These are phyloP conservation scores for Catocala fraxini DNA, from an alignment of 2,888 invertebrate genomes.

Conservation along the genomic window DNA sequence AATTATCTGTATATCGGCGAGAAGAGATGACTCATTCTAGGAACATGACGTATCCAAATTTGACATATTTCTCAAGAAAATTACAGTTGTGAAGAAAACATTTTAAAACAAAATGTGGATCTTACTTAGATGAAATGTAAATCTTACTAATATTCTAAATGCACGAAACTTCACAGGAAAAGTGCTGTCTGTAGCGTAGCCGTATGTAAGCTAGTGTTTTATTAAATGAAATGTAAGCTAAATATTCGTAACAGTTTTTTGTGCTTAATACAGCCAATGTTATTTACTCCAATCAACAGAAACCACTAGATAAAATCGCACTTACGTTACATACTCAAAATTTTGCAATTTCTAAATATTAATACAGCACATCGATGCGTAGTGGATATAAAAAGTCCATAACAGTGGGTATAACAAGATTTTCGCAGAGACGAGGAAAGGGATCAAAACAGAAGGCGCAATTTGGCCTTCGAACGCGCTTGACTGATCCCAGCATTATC, in stretches of 20 bases:
- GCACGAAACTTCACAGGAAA: too few species aligned
- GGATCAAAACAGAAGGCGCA: conserved; percentile 74
- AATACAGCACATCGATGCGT: conserved; percentile 39
- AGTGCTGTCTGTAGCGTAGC: too few species aligned
- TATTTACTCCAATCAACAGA: conserved; percentile 19
- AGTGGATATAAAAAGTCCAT: conserved; percentile 67
- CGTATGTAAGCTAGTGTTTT: too few species aligned
- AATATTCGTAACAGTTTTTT: background rate
- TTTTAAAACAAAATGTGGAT: too few species aligned
- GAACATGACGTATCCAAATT: too few species aligned
- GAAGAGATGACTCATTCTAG: too few species aligned
- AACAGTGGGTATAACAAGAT: conserved; percentile 67
- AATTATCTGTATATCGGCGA: too few species aligned
- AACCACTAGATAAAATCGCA: conserved; percentile 8
- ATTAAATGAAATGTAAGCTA: too few species aligned
- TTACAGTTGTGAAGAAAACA: too few species aligned
- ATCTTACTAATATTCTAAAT: too few species aligned
- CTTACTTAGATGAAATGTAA: too few species aligned
- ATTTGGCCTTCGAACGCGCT: conserved; percentile 68
- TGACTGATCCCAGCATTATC: conserved; percentile 72
- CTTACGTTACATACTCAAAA: conserved; percentile 21
- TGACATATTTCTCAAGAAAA: too few species aligned
- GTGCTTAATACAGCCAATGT: background rate
- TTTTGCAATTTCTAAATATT: conserved; percentile 28
- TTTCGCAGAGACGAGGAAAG: conserved; percentile 57